phyloP scores from a whole-genome alignment of 2,113 vertebrate species.

The Camelus dromedarius region DNA sequence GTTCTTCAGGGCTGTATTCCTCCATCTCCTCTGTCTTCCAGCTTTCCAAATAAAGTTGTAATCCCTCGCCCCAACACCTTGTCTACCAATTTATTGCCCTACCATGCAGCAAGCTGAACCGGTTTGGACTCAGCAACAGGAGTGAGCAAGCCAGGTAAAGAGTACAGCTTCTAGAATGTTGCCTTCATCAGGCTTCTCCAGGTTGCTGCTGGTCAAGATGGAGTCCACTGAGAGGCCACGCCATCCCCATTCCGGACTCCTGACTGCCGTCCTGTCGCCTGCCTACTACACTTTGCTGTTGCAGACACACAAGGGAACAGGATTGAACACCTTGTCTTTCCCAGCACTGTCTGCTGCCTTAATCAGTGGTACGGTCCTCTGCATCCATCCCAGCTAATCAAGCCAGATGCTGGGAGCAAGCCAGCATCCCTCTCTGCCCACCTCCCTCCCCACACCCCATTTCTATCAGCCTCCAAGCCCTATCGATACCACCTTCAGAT shows the following conservation, averaged over 20 bases:
- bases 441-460: accelerated
- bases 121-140: no score
- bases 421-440: background rate
- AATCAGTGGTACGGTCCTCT: background rate
- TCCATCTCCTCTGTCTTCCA: no score
- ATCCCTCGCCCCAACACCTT: no score
- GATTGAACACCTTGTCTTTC: background rate
- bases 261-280: background rate
- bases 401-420: background rate
- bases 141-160: background rate
- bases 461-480: background rate
- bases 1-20: no score
- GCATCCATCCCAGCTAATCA: background rate
- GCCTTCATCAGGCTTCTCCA: background rate
- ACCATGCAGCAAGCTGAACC: no score
- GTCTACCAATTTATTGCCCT: no score
- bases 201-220: no score
- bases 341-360: background rate
- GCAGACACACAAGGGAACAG: background rate
- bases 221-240: background rate
- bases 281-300: background rate
- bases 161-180: background rate
- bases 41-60: no score
- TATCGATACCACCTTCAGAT: background rate
- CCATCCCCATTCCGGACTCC: background rate